These are phyloP conservation scores for Pelusios castaneus DNA, from an alignment of 2,113 vertebrate species.

Conservation along the genomic window DNA sequence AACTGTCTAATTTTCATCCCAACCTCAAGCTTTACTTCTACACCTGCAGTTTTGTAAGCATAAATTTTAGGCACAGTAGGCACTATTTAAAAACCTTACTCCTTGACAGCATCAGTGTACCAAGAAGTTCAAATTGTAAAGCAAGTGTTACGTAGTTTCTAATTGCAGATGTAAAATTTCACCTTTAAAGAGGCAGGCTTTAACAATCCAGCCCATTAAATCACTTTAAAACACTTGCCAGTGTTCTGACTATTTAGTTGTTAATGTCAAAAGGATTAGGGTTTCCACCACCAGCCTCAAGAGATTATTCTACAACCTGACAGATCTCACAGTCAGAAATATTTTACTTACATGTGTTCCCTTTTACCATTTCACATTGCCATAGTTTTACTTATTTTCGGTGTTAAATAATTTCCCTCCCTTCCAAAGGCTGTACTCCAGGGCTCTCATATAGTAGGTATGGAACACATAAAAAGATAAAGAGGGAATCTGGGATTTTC, in stretches of 20 bases:
- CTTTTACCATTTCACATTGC: not conserved
- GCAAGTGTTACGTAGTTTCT: not conserved
- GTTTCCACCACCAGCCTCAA: not conserved
- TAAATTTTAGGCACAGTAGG: not conserved
- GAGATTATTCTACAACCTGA: not conserved
- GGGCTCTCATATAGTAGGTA: not conserved
- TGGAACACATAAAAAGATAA: not conserved
- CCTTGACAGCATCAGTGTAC: not conserved
- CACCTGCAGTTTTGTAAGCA: not conserved
- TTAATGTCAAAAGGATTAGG: not conserved
- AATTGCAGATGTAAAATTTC: not conserved
- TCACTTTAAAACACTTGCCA: not conserved
- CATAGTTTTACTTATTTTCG: not conserved
- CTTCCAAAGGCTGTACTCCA: not conserved
- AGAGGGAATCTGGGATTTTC: not conserved
- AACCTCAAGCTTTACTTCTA: not conserved
- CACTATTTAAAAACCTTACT: not conserved
- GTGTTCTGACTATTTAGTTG: not conserved
- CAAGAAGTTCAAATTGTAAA: not conserved
- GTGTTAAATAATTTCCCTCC: not conserved
- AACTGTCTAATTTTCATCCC: not conserved
- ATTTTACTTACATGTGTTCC: not conserved
- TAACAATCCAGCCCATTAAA: not conserved
- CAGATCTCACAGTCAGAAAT: not conserved
- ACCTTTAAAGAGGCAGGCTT: not conserved